A percentile compares a stretch with the other conserved stretches of the same genome.
These are phyloP conservation scores for Eurypyga helias DNA, from an alignment of 2,113 vertebrate species.

Conservation along the genomic window DNA sequence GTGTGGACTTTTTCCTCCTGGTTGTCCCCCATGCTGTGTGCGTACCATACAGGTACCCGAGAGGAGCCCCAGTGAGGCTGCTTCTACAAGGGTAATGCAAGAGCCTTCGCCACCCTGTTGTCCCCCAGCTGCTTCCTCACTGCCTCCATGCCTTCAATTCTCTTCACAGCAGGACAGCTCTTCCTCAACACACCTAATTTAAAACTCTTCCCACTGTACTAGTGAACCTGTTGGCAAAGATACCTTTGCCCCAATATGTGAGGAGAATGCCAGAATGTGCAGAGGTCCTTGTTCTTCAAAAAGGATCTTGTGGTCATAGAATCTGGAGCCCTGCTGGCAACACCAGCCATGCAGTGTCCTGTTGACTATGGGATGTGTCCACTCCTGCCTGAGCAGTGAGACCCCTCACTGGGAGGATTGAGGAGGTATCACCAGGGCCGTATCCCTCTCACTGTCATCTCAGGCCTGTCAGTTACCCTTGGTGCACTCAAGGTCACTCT, in stretches of 20 bases:
- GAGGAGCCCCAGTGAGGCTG: neutral
- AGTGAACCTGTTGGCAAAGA: neutral
- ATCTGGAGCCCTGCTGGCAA: neutral
- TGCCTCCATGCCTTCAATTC: neutral
- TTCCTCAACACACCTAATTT: neutral
- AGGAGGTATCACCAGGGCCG: neutral
- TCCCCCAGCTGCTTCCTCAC: neutral
- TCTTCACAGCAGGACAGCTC: neutral
- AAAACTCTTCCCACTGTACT: neutral
- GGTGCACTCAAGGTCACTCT: fast-evolving
- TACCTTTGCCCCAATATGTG: neutral
- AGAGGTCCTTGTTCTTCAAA: neutral
- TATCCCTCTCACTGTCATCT: neutral
- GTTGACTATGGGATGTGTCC: neutral
- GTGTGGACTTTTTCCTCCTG: neutral
- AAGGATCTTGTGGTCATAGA: neutral
- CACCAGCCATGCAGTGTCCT: fast-evolving
- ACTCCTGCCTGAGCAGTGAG: neutral
- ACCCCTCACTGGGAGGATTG: neutral
- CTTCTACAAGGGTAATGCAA: neutral
- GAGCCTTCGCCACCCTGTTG: neutral
- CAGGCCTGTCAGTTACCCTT: neutral
- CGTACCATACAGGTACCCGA: neutral
- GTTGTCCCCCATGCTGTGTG: neutral
- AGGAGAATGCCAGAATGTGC: neutral